Conservation (phyloP, 2,113 vertebrate species). For the Eolophus roseicapilla region DNA sequence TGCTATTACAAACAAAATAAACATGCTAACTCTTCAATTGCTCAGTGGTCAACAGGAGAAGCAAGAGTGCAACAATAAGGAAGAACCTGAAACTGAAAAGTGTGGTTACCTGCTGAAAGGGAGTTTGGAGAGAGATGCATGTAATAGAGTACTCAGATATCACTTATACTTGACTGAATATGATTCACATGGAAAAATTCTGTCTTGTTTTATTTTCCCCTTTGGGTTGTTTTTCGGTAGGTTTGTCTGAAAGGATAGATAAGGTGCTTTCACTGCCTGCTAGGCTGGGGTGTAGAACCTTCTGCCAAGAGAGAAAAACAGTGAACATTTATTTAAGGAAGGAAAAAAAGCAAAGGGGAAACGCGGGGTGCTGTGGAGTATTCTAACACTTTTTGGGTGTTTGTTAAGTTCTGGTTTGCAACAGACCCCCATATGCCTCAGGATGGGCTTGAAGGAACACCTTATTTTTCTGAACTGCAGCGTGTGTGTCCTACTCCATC, state of each 20-base stretch:
- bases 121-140: background rate
- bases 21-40: rapidly evolving
- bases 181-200: background rate
- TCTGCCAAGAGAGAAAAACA: background rate
- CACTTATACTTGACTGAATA: background rate
- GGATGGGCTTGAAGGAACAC: background rate
- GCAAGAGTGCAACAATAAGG: background rate
- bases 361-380: background rate
- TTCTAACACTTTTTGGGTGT: no score
- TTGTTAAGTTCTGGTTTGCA: background rate
- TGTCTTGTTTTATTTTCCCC: background rate
- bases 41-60: background rate
- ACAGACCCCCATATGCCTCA: background rate
- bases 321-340: background rate
- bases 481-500: background rate
- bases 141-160: background rate
- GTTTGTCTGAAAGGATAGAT: background rate
- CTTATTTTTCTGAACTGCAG: background rate
- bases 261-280: background rate
- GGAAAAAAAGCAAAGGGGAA: background rate
- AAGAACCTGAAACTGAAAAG: background rate
- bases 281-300: background rate
- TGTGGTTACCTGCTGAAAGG: background rate
- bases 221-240: background rate
- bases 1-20: background rate